A percentile compares a stretch with the other conserved stretches of the same genome.
Evolutionary conservation across 1,140 invertebrate genomes (phyloP).

Genomic region (Hyles vespertilio): DNA sequence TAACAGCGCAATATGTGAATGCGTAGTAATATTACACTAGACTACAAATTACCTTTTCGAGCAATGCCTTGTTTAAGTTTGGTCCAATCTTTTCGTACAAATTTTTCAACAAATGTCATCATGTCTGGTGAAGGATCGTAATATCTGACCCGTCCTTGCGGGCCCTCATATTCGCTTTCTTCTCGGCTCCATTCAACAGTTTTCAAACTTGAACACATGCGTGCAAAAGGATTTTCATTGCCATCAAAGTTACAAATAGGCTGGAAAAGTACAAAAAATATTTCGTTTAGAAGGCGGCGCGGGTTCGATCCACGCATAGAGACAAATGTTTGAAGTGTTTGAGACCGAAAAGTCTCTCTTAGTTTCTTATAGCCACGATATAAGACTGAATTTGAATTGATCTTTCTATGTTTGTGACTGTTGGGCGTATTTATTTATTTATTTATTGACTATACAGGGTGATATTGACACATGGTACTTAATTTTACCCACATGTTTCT

Average conservation of each 20-base stretch:
- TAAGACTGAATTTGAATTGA: neutral
- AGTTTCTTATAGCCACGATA: neutral
- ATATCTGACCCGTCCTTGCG: conserved; percentile 12
- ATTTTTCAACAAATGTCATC: conserved; percentile 26
- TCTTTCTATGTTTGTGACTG: no score
- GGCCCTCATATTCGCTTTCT: neutral
- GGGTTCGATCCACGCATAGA: no score
- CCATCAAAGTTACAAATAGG: conserved; percentile 17
- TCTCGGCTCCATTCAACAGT: conserved; percentile 36
- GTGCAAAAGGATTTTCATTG: conserved; percentile 26
- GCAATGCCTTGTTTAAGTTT: conserved; percentile 11
- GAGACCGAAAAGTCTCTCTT: no score
- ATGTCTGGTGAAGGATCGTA: conserved; percentile 33
- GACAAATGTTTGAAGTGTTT: no score
- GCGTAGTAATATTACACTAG: neutral
- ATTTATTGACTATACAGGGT: no score
- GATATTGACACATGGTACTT: no score
- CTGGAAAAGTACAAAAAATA: conserved; percentile 23
- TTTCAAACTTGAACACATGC: conserved; percentile 33
- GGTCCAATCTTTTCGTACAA: conserved; percentile 39
- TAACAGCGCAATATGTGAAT: no score
- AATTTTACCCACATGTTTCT: no score
- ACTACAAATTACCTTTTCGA: neutral
- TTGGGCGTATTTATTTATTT: no score
- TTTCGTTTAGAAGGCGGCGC: neutral